Percentiles rank a stretch among this genome's conserved stretches.
phyloP scores from a whole-genome alignment of 2,888 invertebrate genomes.

The Cotesia congregata region DNA sequence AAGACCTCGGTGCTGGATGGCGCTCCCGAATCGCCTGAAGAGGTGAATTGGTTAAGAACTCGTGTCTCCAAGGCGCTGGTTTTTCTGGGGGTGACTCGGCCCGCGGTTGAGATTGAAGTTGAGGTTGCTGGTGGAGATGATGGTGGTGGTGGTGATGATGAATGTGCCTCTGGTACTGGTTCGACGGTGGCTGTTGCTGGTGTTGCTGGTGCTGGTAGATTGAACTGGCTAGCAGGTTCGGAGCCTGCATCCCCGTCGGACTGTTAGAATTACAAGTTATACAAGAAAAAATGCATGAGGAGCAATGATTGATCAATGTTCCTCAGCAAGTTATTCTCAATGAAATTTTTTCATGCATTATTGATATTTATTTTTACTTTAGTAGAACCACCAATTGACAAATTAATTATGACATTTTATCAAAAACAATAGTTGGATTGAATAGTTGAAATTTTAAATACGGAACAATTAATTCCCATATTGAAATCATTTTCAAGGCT shows the following conservation, averaged over 20 bases:
- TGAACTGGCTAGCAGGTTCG: constrained; percentile 54
- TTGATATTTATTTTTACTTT: neutral
- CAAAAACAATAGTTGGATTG: no score
- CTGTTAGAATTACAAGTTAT: constrained; percentile 68
- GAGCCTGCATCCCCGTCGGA: constrained; percentile 68
- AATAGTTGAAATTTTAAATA: no score
- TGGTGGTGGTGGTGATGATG: neutral
- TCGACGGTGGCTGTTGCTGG: neutral
- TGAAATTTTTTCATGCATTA: neutral
- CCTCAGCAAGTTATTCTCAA: neutral
- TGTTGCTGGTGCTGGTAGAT: neutral
- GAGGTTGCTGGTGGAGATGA: neutral
- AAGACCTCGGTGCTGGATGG: neutral
- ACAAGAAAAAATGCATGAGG: constrained; percentile 63
- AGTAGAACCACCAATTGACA: no score
- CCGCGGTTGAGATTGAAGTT: neutral
- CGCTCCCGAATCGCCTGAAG: neutral
- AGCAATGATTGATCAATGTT: constrained; percentile 51
- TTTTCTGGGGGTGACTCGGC: no score
- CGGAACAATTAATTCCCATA: no score
- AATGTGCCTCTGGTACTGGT: neutral
- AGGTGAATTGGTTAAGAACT: no score
- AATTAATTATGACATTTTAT: no score
- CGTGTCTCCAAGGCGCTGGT: no score
- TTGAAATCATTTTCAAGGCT: no score